phyloP scores from a whole-genome alignment of 2,113 vertebrate species.

The Cygnus buccinator region DNA sequence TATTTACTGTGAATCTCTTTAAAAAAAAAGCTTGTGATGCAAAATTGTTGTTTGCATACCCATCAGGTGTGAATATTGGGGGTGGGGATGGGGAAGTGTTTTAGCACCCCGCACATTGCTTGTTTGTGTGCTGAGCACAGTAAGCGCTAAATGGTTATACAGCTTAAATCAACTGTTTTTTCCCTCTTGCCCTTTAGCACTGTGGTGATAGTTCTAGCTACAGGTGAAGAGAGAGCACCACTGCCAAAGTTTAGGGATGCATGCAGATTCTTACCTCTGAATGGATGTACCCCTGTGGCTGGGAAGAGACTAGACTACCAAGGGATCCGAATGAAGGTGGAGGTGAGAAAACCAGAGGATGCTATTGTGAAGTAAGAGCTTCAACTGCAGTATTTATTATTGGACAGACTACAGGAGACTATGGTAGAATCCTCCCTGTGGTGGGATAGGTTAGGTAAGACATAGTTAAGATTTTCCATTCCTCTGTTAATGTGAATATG shows the following conservation, averaged over 20 bases:
- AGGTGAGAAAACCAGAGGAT: neutral
- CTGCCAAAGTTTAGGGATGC: neutral
- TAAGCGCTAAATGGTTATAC: neutral
- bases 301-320: neutral
- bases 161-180: neutral
- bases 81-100: neutral
- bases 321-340: neutral
- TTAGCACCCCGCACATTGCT: neutral
- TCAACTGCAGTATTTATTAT: neutral
- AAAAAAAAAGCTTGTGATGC: neutral
- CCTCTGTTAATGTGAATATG: neutral
- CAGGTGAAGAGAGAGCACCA: neutral
- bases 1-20: neutral
- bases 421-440: fast-evolving
- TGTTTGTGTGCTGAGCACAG: neutral
- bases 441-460: neutral
- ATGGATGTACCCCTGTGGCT: neutral
- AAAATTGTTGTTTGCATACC: neutral
- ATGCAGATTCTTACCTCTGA: neutral
- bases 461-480: neutral
- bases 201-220: neutral
- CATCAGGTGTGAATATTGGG: neutral
- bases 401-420: neutral
- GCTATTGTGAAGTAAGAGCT: neutral
- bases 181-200: neutral